Evolutionary conservation across 2,113 vertebrate genomes (phyloP).

Genomic region (Oryzias woworae): DNA sequence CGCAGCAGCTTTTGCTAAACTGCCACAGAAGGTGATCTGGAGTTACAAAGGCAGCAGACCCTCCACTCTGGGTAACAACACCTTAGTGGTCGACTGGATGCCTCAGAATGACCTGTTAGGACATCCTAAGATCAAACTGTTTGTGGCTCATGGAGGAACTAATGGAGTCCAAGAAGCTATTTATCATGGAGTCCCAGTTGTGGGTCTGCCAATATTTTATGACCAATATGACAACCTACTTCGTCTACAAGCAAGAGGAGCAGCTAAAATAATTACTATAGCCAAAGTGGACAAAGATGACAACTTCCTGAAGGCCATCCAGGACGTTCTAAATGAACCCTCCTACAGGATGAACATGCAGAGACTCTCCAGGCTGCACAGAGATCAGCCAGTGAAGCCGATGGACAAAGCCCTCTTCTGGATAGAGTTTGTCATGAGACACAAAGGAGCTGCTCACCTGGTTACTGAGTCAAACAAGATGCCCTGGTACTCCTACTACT

Average conservation of each 20-base stretch:
- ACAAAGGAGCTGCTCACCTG: slow-evolving; percentile 72
- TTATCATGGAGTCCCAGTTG: slow-evolving; percentile 69
- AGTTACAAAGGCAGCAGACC: slow-evolving; percentile 59
- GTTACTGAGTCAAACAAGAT: slow-evolving; percentile 54
- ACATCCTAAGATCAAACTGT: slow-evolving; percentile 66
- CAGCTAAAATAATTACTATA: slow-evolving; percentile 53
- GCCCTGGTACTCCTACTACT: slow-evolving; percentile 73
- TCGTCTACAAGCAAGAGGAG: slow-evolving; percentile 59
- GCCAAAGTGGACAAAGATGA: slow-evolving; percentile 47
- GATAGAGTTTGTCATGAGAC: slow-evolving; percentile 73
- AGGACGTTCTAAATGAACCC: slow-evolving; percentile 64
- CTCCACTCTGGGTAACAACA: slow-evolving; percentile 69
- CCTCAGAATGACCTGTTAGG: slow-evolving; percentile 77
- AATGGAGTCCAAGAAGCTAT: slow-evolving; percentile 73
- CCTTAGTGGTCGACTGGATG: slow-evolving; percentile 71
- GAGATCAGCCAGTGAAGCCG: slow-evolving; percentile 55
- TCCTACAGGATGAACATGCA: slow-evolving; percentile 75
- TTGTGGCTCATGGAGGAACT: slow-evolving; percentile 73
- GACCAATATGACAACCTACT: slow-evolving; percentile 75
- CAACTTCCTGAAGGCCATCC: slow-evolving; percentile 57
- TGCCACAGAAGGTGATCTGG: slow-evolving; percentile 79
- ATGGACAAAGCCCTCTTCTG: slow-evolving; percentile 67
- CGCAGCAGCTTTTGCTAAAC: slow-evolving; percentile 66
- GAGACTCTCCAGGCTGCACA: slow-evolving; percentile 70
- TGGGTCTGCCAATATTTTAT: slow-evolving; percentile 62